Conservation (phyloP, 2,888 invertebrate genomes). For the Drosophila koepferae region DNA sequence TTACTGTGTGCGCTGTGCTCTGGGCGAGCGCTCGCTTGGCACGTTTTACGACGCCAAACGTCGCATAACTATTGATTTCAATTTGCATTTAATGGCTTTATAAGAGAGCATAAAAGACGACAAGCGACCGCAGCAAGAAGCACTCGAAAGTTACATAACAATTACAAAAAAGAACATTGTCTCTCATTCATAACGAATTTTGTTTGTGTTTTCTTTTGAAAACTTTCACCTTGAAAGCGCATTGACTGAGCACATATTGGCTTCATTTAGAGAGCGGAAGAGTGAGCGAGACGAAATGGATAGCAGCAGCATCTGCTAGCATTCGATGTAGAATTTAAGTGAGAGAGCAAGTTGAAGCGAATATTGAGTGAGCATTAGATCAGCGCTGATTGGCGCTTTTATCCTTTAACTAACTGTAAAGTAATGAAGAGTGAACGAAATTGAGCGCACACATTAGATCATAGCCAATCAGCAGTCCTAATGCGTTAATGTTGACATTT, state of each 20-base stretch:
- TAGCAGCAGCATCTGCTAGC: background rate
- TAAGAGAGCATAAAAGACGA: constrained; percentile 35
- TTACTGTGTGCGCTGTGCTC: constrained; percentile 22
- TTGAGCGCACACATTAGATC: background rate
- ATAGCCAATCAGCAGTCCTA: constrained; percentile 14
- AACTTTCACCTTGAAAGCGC: constrained; percentile 39
- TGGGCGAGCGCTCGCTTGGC: constrained; percentile 10
- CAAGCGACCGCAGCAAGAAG: constrained; percentile 16
- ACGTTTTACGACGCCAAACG: constrained; percentile 39
- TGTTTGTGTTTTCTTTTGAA: constrained; percentile 1
- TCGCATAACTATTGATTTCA: constrained; percentile 58
- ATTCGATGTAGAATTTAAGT: background rate
- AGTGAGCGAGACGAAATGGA: background rate
- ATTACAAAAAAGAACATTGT: constrained; percentile 5
- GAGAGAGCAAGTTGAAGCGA: background rate
- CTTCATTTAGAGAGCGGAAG: background rate
- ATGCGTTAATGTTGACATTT: constrained; percentile 24
- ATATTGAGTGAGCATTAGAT: background rate
- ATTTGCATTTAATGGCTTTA: constrained; percentile 51
- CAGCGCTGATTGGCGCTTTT: constrained; percentile 5
- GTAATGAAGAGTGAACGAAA: no score
- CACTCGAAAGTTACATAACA: constrained; percentile 21
- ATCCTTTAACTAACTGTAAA: background rate
- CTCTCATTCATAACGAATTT: background rate
- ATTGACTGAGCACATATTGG: constrained; percentile 5